Evolutionary conservation across 2,888 invertebrate genomes (phyloP).

Genomic region (Polydrusus cervinus): DNA sequence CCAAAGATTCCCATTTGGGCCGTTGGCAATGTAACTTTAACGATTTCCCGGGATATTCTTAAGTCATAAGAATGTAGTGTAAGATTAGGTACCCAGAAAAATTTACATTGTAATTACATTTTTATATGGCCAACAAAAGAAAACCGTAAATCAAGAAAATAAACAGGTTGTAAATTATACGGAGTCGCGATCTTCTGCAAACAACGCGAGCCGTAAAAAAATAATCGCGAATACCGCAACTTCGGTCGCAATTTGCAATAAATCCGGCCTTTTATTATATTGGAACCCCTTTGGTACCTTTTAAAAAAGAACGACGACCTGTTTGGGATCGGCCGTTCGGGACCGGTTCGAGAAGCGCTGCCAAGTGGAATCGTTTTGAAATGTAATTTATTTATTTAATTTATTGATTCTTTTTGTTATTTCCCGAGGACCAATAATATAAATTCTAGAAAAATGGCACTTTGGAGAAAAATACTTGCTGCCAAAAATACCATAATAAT

Average conservation of each 20-base stretch:
- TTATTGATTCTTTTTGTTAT: slow-evolving; percentile 6
- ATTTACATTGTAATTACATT: slow-evolving; percentile 47
- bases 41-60: neutral
- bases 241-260: slow-evolving; percentile 54
- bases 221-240: slow-evolving; percentile 53
- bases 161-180: slow-evolving; percentile 53
- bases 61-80: neutral
- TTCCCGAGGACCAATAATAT: neutral
- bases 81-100: slow-evolving; percentile 19
- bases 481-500: too few relatives aligned
- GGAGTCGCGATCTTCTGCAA: slow-evolving; percentile 50
- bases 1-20: too few relatives aligned
- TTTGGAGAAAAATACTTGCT: too few relatives aligned
- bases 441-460: neutral
- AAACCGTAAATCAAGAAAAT: slow-evolving; percentile 52
- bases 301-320: slow-evolving; percentile 48
- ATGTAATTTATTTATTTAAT: slow-evolving; percentile 17
- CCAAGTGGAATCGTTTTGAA: slow-evolving; percentile 4
- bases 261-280: slow-evolving; percentile 55
- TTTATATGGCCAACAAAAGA: slow-evolving; percentile 43
- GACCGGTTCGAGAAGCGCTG: slow-evolving; percentile 28
- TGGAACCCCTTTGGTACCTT: slow-evolving; percentile 51
- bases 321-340: slow-evolving; percentile 18
- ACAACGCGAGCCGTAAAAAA: slow-evolving; percentile 49
- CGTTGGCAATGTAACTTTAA: too few relatives aligned